Evolutionary conservation across 2,797 vertebrate genomes (phyloP).

Genomic region (Pyrocephalus nanus): DNA sequence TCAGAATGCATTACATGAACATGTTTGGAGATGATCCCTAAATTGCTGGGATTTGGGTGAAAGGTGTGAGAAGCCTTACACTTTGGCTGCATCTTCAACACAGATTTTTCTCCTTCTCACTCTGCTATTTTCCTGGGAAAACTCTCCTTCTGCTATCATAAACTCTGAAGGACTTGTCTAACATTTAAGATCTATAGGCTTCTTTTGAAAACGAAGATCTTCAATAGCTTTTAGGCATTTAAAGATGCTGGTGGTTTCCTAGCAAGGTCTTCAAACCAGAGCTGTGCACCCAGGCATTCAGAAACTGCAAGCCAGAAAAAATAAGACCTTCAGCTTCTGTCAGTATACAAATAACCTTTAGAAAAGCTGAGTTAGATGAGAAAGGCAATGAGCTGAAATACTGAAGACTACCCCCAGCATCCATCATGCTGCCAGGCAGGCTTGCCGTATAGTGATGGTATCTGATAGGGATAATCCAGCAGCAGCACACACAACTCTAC

Average conservation of each 20-base stretch:
- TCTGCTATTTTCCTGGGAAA: neutral
- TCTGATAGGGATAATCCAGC: neutral
- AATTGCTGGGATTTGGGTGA: neutral
- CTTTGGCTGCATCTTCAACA: neutral
- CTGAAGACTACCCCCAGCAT: neutral
- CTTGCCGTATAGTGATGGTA: neutral
- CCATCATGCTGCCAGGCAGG: neutral
- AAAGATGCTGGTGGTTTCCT: neutral
- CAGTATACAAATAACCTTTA: neutral
- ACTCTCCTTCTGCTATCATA: neutral
- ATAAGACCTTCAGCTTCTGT: neutral
- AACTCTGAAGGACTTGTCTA: neutral
- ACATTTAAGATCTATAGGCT: neutral
- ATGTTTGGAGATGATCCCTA: neutral
- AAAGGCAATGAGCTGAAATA: neutral
- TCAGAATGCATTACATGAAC: neutral
- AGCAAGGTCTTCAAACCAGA: neutral
- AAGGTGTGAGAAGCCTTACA: neutral
- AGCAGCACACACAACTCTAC: neutral
- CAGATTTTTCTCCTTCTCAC: neutral
- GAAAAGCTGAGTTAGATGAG: neutral
- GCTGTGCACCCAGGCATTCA: neutral
- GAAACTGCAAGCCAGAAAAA: neutral
- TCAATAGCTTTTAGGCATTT: neutral
- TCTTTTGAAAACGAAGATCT: neutral